phyloP scores from a whole-genome alignment of 2,797 vertebrate species.

The Pseudomugil tenellus region DNA sequence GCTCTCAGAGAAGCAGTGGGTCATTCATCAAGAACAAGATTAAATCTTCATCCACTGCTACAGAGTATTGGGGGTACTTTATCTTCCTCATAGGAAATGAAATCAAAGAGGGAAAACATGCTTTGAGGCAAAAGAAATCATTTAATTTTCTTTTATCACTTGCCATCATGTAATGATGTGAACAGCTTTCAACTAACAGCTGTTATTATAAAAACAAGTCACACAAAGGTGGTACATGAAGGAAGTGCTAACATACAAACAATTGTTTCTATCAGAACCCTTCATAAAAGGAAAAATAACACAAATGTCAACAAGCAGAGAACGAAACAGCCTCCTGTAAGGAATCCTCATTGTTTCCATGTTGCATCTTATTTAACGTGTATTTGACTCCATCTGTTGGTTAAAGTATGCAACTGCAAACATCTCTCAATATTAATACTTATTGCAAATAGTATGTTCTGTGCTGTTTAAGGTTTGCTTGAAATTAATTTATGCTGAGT shows the following conservation, averaged over 20 bases:
- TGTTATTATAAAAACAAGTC: background rate
- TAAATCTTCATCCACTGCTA: conserved; percentile 70
- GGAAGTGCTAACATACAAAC: conserved; percentile 1
- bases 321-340: no score
- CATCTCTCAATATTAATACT: no score
- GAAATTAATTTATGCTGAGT: no score
- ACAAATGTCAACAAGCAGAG: conserved; percentile 11
- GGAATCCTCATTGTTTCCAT: background rate
- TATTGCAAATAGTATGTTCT: background rate
- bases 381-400: conserved; percentile 36
- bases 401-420: background rate
- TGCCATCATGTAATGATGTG: conserved; percentile 16
- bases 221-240: conserved; percentile 1
- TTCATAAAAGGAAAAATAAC: conserved; percentile 4
- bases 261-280: background rate
- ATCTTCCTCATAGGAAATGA: conserved; percentile 51
- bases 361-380: background rate
- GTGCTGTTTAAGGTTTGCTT: no score
- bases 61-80: conserved; percentile 56
- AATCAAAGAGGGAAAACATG: conserved; percentile 26
- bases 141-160: conserved; percentile 52
- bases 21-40: conserved; percentile 74
- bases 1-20: conserved; percentile 55
- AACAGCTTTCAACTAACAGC: conserved; percentile 24
- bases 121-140: conserved; percentile 34